These are phyloP conservation scores for Miltochrista miniata DNA, from an alignment of 2,888 invertebrate species.

Conservation along the genomic window DNA sequence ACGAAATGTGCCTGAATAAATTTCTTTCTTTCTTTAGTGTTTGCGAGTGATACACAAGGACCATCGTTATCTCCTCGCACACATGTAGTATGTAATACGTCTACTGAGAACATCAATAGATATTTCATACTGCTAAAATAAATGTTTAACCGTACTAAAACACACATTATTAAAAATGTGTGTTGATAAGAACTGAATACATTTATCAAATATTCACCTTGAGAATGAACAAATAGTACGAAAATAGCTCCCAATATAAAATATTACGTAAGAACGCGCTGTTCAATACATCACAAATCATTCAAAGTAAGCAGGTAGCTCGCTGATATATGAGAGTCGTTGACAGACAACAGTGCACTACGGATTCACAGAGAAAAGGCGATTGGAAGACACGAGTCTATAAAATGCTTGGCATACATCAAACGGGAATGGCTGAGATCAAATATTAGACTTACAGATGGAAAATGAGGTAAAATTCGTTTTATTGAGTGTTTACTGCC, in stretches of 20 bases:
- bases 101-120: too few species aligned
- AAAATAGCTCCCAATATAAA: not conserved
- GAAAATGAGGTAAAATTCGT: not conserved
- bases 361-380: constrained; percentile 18
- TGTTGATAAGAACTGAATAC: too few species aligned
- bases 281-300: constrained; percentile 32
- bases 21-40: too few species aligned
- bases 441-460: not conserved
- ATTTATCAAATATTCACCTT: too few species aligned
- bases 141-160: too few species aligned
- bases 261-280: not conserved
- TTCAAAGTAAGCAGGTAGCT: constrained; percentile 23
- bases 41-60: too few species aligned
- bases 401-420: constrained; percentile 17
- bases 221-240: not conserved
- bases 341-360: constrained; percentile 30
- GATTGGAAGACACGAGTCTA: constrained; percentile 20
- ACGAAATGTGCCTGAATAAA: too few species aligned
- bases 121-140: too few species aligned
- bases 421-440: constrained; percentile 10
- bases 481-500: not conserved
- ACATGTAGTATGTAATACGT: too few species aligned
- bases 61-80: too few species aligned
- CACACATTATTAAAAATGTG: too few species aligned
- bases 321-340: constrained; percentile 22